Base-by-base conservation (phyloP, 1,140 invertebrate genomes). In the Sycophila sp. region DNA sequence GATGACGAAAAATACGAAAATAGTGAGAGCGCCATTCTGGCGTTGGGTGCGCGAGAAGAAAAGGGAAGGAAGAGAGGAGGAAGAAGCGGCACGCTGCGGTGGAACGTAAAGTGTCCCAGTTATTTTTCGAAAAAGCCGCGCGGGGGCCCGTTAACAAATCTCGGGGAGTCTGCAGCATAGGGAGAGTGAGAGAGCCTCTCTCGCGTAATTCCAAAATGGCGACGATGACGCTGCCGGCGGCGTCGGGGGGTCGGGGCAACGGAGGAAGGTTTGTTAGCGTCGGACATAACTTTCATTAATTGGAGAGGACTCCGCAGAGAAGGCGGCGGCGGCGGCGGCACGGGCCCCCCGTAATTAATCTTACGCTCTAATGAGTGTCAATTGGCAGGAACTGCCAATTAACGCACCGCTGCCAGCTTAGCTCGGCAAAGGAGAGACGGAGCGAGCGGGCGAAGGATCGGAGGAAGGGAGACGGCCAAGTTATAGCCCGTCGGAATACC, bases 201-300 rank as follows among this genome's bases (percentile, higher is more conserved):
- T 6, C 45, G 15, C 49, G 26, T 58, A 38, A 42, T 66, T 66
- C 24, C 13, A 66, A 55, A 66, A 42, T 13, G 51, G 38, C 47
- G n/a, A 11, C 17, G 11, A 26, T 24, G 62, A 34, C 26, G 51
- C 13, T 65, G 45, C 22, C 11, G 11, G 11, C 22, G 15, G 28
- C 32, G 36, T 26, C 45, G 59, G 15, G 72, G 62, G 72, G 72
- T 69, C 30, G 73, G 66, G 64, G 71, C 69, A 73, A 55, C 60
- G 73, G 68, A 72, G 72, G 72, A 59, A 68, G 80, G 81, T 83
- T 83, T 80, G 79, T 81, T 81, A 81, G 76, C 77, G 78, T 78
- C 74, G 77, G 77, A 80, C 81, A 81, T 83, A 81, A 81, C 80
- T 83, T 83, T 83, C 79, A 80, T 83, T 83, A 83, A 83, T 81